A percentile compares a stretch with the other conserved stretches of the same genome.
These are phyloP conservation scores for Styela plicata DNA, from an alignment of 23 tunicate genomes.

Conservation along the genomic window DNA sequence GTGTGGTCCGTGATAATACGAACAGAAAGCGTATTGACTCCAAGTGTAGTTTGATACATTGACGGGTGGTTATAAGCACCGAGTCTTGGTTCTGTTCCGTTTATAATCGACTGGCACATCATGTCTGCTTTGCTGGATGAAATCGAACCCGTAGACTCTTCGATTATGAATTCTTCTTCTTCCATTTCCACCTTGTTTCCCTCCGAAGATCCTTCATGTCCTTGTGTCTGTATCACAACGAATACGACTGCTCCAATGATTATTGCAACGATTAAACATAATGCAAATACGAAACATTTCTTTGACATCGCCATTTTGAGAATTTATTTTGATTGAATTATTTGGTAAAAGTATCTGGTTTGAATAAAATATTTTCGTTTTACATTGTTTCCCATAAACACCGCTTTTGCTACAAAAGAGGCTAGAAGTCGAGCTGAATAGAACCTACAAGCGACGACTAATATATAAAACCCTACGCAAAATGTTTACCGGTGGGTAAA, in stretches of 20 bases:
- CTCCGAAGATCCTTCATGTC: slow-evolving; percentile 19
- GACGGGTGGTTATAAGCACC: slow-evolving; percentile 31
- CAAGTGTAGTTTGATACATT: neutral
- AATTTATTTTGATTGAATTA: neutral
- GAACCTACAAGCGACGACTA: no score
- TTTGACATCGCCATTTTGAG: slow-evolving; percentile 72
- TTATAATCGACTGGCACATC: slow-evolving; percentile 29
- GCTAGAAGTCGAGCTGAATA: no score
- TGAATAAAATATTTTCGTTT: no score
- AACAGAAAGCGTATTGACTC: neutral
- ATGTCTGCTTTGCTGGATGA: neutral
- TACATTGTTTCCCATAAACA: neutral
- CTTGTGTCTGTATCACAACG: slow-evolving; percentile 45
- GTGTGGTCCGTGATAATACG: neutral
- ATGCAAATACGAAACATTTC: slow-evolving; percentile 36
- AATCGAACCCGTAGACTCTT: neutral
- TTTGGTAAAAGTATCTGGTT: neutral
- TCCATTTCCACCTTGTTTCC: slow-evolving; percentile 21
- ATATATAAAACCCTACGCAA: neutral
- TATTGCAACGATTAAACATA: slow-evolving; percentile 30
- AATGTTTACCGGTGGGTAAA: neutral
- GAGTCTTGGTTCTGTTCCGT: slow-evolving; percentile 22
- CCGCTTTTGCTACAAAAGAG: no score
- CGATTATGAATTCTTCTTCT: neutral
- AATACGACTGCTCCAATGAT: slow-evolving; percentile 57